These are phyloP conservation scores for Catonia carolina DNA, from an alignment of 2,888 invertebrate species.

Conservation along the genomic window DNA sequence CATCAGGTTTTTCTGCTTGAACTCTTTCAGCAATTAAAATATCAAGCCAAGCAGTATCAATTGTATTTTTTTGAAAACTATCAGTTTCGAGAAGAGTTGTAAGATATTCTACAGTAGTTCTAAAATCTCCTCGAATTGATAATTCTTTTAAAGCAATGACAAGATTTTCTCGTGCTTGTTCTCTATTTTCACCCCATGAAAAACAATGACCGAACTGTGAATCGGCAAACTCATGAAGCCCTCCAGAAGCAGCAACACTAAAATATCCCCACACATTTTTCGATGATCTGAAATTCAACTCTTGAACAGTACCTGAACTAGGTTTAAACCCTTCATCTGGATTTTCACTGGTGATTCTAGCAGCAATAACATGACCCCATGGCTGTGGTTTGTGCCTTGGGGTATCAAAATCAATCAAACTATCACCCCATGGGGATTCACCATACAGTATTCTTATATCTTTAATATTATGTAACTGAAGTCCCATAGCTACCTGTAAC, in stretches of 20 bases:
- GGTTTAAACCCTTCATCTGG: constrained; percentile 99
- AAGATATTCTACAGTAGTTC: constrained; percentile 96
- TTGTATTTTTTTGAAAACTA: constrained; percentile 82
- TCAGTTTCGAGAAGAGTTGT: constrained; percentile 91
- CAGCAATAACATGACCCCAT: constrained; percentile 97
- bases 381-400: constrained; percentile 80
- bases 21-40: constrained; percentile 87
- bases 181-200: constrained; percentile 97
- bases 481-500: constrained; percentile 95
- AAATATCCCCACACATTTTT: constrained; percentile 99
- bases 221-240: constrained; percentile 98
- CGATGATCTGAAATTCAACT: constrained; percentile 95
- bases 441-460: constrained; percentile 92
- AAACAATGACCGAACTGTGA: constrained; percentile 99
- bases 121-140: constrained; percentile 94
- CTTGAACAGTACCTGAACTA: constrained; percentile 94
- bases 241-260: constrained; percentile 95
- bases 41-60: constrained; percentile 97
- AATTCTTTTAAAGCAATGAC: constrained; percentile 96
- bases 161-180: constrained; percentile 90
- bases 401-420: constrained; percentile 79
- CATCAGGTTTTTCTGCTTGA: constrained; percentile 88
- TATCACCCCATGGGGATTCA: constrained; percentile 83
- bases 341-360: constrained; percentile 96
- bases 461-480: constrained; percentile 89